A percentile compares a stretch with the other conserved stretches of the same genome.
phyloP scores from a whole-genome alignment of 2,113 vertebrate species.

The Electrona antarctica region DNA sequence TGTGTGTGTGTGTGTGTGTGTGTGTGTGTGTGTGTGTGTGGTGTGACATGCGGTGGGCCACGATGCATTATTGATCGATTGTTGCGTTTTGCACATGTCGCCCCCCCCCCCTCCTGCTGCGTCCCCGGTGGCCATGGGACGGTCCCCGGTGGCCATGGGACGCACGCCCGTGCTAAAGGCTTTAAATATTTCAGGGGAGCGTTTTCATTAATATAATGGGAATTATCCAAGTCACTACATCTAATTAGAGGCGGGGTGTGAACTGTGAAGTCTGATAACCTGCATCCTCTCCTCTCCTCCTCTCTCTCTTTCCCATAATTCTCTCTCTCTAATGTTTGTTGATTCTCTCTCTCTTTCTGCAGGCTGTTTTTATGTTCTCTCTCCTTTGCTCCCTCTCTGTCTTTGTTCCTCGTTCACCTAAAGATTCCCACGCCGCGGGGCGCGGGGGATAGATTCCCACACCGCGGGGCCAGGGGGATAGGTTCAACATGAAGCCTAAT shows the following conservation, averaged over 20 bases:
- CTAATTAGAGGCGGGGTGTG: conserved; percentile 71
- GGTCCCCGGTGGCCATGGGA: conserved; percentile 41
- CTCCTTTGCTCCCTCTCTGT: too few relatives aligned
- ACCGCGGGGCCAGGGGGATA: too few relatives aligned
- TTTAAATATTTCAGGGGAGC: conserved; percentile 72
- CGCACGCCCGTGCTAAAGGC: conserved; percentile 10
- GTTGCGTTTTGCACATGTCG: conserved; percentile 68
- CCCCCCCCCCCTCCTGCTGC: conserved; percentile 42
- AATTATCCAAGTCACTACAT: conserved; percentile 72
- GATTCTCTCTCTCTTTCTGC: neutral
- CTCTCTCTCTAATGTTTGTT: neutral
- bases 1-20: neutral
- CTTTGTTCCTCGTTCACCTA: too few relatives aligned
- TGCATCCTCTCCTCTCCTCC: neutral
- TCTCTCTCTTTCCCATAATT: neutral
- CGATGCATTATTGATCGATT: conserved; percentile 72
- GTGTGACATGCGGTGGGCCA: conserved; percentile 46
- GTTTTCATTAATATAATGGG: conserved; percentile 74
- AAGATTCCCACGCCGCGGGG: too few relatives aligned
- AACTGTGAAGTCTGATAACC: conserved; percentile 33
- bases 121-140: conserved; percentile 39
- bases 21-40: conserved; percentile 8
- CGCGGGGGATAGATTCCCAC: too few relatives aligned
- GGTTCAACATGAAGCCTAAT: too few relatives aligned
- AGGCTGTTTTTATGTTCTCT: neutral